phyloP scores from a whole-genome alignment of 2,888 invertebrate genomes.

The Tetanocera ferruginea region DNA sequence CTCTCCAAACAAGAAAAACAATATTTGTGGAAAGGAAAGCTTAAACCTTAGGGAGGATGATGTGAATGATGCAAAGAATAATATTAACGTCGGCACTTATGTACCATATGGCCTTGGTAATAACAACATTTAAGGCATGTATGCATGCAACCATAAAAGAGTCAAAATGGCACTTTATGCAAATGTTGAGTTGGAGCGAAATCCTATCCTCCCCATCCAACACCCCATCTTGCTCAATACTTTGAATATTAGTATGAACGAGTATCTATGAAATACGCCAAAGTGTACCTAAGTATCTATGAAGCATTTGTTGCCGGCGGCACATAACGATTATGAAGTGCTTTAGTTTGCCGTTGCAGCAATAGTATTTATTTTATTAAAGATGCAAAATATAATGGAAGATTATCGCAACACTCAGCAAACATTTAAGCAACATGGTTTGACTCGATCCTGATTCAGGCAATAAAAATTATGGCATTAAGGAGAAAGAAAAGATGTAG shows the following conservation, averaged over 20 bases:
- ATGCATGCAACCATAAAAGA: neutral
- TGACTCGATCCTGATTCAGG: neutral
- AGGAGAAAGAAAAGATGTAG: neutral
- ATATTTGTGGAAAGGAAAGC: neutral
- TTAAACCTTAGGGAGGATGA: neutral
- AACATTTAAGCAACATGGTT: neutral
- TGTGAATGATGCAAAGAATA: neutral
- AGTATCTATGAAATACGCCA: neutral
- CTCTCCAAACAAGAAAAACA: neutral
- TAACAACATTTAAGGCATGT: neutral
- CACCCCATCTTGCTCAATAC: too few species aligned
- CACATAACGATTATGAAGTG: constrained; percentile 19
- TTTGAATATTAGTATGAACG: neutral
- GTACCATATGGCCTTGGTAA: neutral
- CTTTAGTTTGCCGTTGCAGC: constrained; percentile 1
- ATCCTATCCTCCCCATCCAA: neutral
- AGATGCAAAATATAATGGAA: neutral
- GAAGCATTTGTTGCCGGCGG: constrained; percentile 3
- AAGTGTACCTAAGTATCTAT: neutral
- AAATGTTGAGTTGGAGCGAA: constrained; percentile 11
- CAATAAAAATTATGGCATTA: constrained; percentile 4
- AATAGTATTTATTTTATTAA: constrained; percentile 6
- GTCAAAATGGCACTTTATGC: constrained; percentile 15
- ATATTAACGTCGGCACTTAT: neutral
- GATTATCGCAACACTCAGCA: neutral